Percentiles rank a stretch among this genome's conserved stretches.
Evolutionary conservation across 2,797 vertebrate genomes (phyloP).

Genomic region (Enteromius paludinosus): DNA sequence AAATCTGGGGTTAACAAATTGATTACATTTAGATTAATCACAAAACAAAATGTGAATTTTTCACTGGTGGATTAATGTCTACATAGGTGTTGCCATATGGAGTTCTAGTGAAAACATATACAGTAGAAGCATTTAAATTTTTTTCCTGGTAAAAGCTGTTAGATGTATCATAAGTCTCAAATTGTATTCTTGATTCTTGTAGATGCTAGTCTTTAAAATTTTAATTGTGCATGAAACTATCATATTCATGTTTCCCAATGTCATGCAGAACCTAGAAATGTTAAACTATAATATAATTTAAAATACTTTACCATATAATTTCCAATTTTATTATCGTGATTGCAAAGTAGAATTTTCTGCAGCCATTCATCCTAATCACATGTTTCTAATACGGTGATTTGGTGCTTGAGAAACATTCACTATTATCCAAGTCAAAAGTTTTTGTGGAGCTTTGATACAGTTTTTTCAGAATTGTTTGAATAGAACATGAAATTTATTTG

Average conservation of each 20-base stretch:
- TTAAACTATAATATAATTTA: not conserved
- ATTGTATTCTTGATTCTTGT: not conserved
- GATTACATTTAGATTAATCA: not conserved
- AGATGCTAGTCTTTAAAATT: not conserved
- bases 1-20: not conserved
- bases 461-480: not conserved
- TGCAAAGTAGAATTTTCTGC: not conserved
- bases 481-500: not conserved
- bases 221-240: not conserved
- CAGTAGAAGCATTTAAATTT: not conserved
- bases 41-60: not conserved
- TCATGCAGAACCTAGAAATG: not conserved
- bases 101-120: not conserved
- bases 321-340: not conserved
- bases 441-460: not conserved
- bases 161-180: not conserved
- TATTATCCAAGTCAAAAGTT: not conserved
- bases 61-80: not conserved
- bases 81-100: not conserved
- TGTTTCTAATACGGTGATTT: not conserved
- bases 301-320: not conserved
- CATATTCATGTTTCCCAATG: not conserved
- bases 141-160: not conserved
- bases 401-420: not conserved
- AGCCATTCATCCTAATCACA: not conserved